Evolutionary conservation across 2,113 vertebrate genomes (phyloP).

Genomic region (zebrafish (Danio rerio)): GRCz12tu NC_133179.1:10017001-10017500

Average conservation of each 20-base stretch:
- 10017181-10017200: not conserved
- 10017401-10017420: conserved; percentile 88
- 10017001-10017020: no score
- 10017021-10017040: not conserved
- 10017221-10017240: not conserved
- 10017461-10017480: conserved; percentile 81
- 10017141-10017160: no score
- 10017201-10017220: not conserved
- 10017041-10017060: not conserved
- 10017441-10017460: conserved; percentile 88
- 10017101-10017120: no score
- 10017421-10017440: conserved; percentile 81
- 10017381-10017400: conserved; percentile 1
- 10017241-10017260: conserved; percentile 18
- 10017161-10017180: not conserved
- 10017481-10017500: conserved; percentile 88
- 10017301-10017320: not conserved
- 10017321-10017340: not conserved
- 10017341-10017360: conserved; percentile 3
- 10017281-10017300: conserved; percentile 31
- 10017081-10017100: no score
- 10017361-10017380: not conserved
- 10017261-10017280: conserved; percentile 28
- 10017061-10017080: not conserved
- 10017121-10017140: no score